These are phyloP conservation scores for Miichthys miiuy DNA, from an alignment of 2,797 vertebrate species.

Conservation along the genomic window DNA sequence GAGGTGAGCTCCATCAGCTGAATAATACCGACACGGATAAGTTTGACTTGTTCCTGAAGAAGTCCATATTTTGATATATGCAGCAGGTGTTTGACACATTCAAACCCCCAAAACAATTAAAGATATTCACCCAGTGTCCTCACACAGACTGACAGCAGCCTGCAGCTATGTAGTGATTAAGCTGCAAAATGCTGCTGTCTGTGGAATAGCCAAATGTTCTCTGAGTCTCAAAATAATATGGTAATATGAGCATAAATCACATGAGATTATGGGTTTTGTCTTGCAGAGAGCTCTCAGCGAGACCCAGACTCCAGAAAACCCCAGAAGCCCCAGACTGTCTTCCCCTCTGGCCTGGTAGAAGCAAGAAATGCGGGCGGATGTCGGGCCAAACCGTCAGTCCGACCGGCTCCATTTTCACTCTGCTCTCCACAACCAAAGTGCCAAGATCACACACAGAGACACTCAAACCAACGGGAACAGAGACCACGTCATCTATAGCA, in stretches of 20 bases:
- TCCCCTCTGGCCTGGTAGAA: constrained; percentile 95
- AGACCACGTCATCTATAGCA: constrained; percentile 48
- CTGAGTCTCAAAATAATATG: constrained; percentile 21
- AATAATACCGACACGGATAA: neutral
- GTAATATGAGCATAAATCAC: constrained; percentile 19
- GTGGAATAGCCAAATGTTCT: constrained; percentile 34
- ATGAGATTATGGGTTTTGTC: constrained; percentile 43
- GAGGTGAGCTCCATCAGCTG: constrained; percentile 86
- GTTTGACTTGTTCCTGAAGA: constrained; percentile 23
- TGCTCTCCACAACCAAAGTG: constrained; percentile 81
- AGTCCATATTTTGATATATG: constrained; percentile 6
- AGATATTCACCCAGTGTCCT: constrained; percentile 1
- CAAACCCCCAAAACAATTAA: constrained; percentile 19
- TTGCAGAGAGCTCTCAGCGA: constrained; percentile 93
- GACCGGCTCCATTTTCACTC: constrained; percentile 54
- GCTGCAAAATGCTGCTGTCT: constrained; percentile 33
- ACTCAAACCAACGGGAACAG: constrained; percentile 53
- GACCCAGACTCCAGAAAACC: constrained; percentile 89
- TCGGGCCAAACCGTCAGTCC: constrained; percentile 41
- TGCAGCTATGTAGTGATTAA: constrained; percentile 43
- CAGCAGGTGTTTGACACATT: constrained; percentile 36
- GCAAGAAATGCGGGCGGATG: constrained; percentile 6
- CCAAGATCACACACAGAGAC: constrained; percentile 78
- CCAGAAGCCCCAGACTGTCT: constrained; percentile 89
- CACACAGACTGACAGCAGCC: constrained; percentile 39